Evolutionary conservation across 2,888 invertebrate species (phyloP), one percentile per base, ranked within the genome.

Genomic region (Erebia palarica): DNA sequence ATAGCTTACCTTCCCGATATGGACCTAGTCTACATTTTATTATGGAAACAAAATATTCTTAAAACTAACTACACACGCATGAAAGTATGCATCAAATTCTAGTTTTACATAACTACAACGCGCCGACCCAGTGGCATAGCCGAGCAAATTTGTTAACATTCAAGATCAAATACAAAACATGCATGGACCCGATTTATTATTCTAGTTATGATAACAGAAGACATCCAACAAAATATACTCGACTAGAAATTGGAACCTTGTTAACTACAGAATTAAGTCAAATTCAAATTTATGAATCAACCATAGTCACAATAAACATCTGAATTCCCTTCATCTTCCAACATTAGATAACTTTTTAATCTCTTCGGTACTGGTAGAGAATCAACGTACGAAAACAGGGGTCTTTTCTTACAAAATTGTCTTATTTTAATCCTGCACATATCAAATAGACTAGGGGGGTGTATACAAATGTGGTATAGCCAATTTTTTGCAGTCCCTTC

Each of bases 341-440:
- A 91, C 86, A 94, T 91, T 70, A 95, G 88, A 85, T 92, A 95
- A 75, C 84, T 87, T 81, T 94, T 94, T 78, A 95, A 86, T 76
- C 90, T 84, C 71, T 85, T 87, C 58, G 95, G 95, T 83, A 95
- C 82, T 70, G 94, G 94, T 75, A 95, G 88, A 73, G 86, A 81
- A 55, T 77, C 73, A 69, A 92, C 79, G 79, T 84, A 91, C 60
- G 76, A 77, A 78, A 84, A 87, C 75, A 95, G 87, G 70, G 87
- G 83, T 72, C 79, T 87, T 74, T 79, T 79, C 69, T 77, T 82
- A 74, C 83, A 80, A 63, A 81, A 73, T 58, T 70, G 51, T 76
- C 95, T 89, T 70, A 95, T 91, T 77, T 84, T 87, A 73, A 95
- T 94, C 77, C 95, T 92, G 84, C 95, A 95, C 49, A 94, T 79